Conservation (phyloP, 2,888 invertebrate species). For the Dioctria linearis region DNA sequence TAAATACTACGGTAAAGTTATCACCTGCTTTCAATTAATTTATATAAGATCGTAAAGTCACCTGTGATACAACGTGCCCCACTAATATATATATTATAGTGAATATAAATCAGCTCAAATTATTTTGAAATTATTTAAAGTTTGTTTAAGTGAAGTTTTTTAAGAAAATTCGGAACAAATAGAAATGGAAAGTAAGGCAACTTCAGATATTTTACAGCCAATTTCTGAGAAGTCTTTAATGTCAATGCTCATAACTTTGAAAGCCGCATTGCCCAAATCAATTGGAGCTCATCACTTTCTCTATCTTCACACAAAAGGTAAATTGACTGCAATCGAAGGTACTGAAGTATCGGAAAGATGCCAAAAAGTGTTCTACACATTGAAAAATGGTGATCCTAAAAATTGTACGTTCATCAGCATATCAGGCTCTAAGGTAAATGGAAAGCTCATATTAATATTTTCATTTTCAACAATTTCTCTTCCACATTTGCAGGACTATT, state of each 20-base stretch:
- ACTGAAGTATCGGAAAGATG: slow-evolving; percentile 43
- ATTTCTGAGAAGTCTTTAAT: slow-evolving; percentile 31
- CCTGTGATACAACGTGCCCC: too few species aligned
- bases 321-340: not conserved
- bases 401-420: slow-evolving; percentile 57
- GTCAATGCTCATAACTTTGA: slow-evolving; percentile 27
- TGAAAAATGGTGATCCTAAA: slow-evolving; percentile 52
- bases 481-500: slow-evolving; percentile 54
- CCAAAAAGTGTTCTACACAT: slow-evolving; percentile 45
- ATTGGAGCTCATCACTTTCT: slow-evolving; percentile 55
- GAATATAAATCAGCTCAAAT: too few species aligned
- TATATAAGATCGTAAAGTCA: too few species aligned
- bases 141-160: too few species aligned
- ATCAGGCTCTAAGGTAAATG: slow-evolving; percentile 50
- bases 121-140: too few species aligned
- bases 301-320: slow-evolving; percentile 41
- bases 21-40: too few species aligned
- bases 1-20: too few species aligned
- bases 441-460: too few species aligned
- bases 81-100: too few species aligned
- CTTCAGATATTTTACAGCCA: slow-evolving; percentile 51
- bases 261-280: slow-evolving; percentile 22
- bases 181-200: not conserved
- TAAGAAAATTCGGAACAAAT: too few species aligned
- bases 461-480: not conserved